A percentile compares a stretch with the other conserved stretches of the same genome.
These are phyloP conservation scores for Ammodytes marinus DNA, from an alignment of 2,113 vertebrate species.

Conservation along the genomic window DNA sequence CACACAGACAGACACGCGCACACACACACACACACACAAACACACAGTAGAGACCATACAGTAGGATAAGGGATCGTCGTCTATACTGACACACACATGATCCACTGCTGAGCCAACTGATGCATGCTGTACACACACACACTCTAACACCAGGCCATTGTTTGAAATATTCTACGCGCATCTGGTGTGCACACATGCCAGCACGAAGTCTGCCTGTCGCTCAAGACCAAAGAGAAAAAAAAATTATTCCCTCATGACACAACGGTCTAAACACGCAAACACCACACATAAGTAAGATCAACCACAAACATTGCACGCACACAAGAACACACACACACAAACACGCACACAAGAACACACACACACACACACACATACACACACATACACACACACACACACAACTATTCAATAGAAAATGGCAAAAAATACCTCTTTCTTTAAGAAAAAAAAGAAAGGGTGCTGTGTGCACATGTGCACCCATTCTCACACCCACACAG, in stretches of 20 bases:
- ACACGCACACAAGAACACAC: neutral
- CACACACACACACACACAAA: slow-evolving; percentile 2
- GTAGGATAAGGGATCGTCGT: slow-evolving; percentile 17
- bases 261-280: slow-evolving; percentile 60
- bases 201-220: slow-evolving; percentile 42
- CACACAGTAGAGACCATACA: neutral
- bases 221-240: slow-evolving; percentile 38
- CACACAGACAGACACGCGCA: neutral
- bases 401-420: slow-evolving; percentile 28
- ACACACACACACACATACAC: neutral
- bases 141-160: slow-evolving; percentile 41
- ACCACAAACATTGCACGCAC: slow-evolving; percentile 19
- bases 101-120: slow-evolving; percentile 36
- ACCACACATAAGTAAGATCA: slow-evolving; percentile 37
- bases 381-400: neutral
- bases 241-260: slow-evolving; percentile 47
- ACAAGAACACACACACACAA: slow-evolving; percentile 17
- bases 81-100: slow-evolving; percentile 35
- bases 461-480: slow-evolving; percentile 29
- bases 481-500: slow-evolving; percentile 80
- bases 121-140: slow-evolving; percentile 34
- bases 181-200: slow-evolving; percentile 67
- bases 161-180: slow-evolving; percentile 48
- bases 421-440: slow-evolving; percentile 5
- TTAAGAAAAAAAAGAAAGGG: slow-evolving; percentile 36